These are phyloP conservation scores for Fulmarus glacialis DNA, from an alignment of 2,113 vertebrate species.

Conservation along the genomic window DNA sequence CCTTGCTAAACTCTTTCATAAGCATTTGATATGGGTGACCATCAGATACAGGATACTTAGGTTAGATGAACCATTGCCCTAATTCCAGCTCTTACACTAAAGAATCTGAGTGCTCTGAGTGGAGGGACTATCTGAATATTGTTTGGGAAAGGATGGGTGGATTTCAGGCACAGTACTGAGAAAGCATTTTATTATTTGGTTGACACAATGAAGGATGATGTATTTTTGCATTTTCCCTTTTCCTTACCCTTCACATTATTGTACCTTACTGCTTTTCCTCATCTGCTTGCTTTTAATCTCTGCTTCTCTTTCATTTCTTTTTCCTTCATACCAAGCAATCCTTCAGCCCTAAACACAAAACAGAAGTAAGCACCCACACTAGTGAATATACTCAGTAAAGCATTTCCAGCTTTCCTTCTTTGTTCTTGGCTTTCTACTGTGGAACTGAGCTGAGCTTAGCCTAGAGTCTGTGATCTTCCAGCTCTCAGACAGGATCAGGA, in stretches of 20 bases:
- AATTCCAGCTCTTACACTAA: background rate
- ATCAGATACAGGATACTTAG: background rate
- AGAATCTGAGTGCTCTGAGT: background rate
- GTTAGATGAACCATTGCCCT: background rate
- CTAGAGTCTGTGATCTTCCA: background rate
- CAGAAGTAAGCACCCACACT: background rate
- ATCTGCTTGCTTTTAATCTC: background rate
- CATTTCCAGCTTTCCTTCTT: background rate
- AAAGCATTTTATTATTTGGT: background rate
- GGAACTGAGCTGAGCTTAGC: background rate
- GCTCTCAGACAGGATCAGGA: background rate
- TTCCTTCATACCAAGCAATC: background rate
- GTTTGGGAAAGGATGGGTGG: background rate
- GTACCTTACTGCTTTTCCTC: background rate
- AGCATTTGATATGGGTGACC: background rate
- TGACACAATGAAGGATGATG: background rate
- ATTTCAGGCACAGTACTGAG: background rate
- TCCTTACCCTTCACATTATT: background rate
- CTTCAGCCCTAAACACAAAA: background rate
- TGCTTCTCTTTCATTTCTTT: background rate
- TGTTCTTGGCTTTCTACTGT: background rate
- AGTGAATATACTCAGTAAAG: background rate
- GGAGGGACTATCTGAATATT: background rate
- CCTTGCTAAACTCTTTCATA: background rate
- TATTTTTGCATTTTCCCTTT: background rate